phyloP scores from a whole-genome alignment of 2,113 vertebrate genomes.

The Neotragus moschatus region DNA sequence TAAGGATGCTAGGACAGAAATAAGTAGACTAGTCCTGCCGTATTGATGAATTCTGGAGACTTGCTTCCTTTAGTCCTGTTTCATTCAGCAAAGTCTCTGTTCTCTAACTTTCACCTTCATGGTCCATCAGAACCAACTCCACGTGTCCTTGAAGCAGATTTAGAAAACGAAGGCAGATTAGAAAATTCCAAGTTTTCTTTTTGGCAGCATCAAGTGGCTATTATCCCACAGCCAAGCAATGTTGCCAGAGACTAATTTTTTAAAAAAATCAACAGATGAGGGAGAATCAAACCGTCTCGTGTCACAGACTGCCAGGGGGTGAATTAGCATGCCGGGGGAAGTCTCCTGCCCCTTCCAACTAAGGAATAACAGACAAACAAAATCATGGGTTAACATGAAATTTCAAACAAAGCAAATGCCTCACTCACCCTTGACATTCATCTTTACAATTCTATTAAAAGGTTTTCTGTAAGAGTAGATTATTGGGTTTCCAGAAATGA shows the following conservation, averaged over 20 bases:
- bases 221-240: constrained; percentile 12
- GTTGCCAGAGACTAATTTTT: constrained; percentile 24
- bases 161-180: constrained; percentile 33
- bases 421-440: neutral
- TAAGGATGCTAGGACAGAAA: neutral
- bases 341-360: neutral
- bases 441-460: neutral
- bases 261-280: neutral
- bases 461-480: constrained; percentile 18
- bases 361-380: constrained; percentile 1
- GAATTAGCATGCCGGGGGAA: neutral
- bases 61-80: neutral
- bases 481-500: constrained; percentile 31
- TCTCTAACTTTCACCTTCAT: neutral
- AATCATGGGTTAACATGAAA: constrained; percentile 16
- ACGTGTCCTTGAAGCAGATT: neutral
- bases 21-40: no score
- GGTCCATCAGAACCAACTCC: neutral
- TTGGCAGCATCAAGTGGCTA: neutral
- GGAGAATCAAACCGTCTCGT: neutral
- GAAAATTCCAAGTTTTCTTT: constrained; percentile 27
- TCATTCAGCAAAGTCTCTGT: neutral
- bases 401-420: constrained; percentile 24
- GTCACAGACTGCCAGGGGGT: neutral
- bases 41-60: neutral